phyloP scores from a whole-genome alignment of 2,888 invertebrate species.

The Noctua comes region DNA sequence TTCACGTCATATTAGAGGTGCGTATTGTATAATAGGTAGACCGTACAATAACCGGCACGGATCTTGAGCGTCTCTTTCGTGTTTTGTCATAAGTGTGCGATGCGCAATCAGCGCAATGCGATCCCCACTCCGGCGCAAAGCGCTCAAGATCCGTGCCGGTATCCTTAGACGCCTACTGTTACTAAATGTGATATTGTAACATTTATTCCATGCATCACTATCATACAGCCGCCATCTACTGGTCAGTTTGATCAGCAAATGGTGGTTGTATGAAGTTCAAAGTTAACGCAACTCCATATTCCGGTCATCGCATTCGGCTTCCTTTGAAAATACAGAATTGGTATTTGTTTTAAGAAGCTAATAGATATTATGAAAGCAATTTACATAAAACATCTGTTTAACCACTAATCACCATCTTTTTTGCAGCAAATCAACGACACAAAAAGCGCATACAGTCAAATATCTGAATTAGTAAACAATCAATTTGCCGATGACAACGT shows the following conservation, averaged over 20 bases:
- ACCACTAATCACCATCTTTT: conserved; percentile 49
- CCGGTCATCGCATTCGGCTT: background rate
- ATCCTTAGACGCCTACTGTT: background rate
- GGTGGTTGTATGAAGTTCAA: conserved; percentile 6
- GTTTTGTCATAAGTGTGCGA: background rate
- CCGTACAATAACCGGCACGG: background rate
- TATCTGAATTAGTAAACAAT: conserved; percentile 83
- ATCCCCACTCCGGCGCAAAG: background rate
- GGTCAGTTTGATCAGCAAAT: background rate
- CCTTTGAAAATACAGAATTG: background rate
- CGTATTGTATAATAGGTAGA: conserved; percentile 36
- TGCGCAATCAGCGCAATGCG: background rate
- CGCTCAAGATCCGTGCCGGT: background rate
- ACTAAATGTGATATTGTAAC: background rate
- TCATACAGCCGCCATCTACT: background rate
- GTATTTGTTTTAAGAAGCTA: background rate
- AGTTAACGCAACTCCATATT: background rate
- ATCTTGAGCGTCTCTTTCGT: background rate
- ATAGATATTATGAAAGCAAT: background rate
- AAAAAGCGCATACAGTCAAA: conserved; percentile 87
- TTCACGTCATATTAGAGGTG: conserved; percentile 86
- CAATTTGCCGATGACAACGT: conserved; percentile 86
- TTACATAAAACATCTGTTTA: background rate
- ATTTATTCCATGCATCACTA: conserved; percentile 3
- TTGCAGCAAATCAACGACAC: conserved; percentile 89